Percentiles rank a stretch among this genome's conserved stretches.
These are phyloP conservation scores for Poecilia picta DNA, from an alignment of 2,797 vertebrate genomes.

Conservation along the genomic window DNA sequence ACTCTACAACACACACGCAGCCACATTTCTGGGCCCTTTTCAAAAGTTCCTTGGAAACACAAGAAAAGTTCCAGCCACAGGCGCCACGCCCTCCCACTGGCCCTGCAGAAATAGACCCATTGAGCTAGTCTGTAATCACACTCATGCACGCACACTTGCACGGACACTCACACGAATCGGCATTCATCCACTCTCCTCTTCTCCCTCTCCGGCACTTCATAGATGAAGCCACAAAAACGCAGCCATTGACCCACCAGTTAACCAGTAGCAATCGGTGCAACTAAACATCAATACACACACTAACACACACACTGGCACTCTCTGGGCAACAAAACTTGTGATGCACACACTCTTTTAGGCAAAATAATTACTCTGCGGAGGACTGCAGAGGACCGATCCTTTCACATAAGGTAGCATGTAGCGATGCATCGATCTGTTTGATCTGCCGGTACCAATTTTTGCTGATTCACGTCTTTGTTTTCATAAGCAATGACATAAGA, in stretches of 20 bases:
- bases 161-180: constrained; percentile 27
- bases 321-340: neutral
- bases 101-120: constrained; percentile 76
- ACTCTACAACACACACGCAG: constrained; percentile 50
- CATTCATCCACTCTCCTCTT: constrained; percentile 47
- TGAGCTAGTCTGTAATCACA: constrained; percentile 73
- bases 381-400: constrained; percentile 44
- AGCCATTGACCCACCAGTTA: constrained; percentile 62
- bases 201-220: constrained; percentile 48
- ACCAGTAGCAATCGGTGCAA: constrained; percentile 52
- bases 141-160: constrained; percentile 34
- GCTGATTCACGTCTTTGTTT: neutral
- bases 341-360: neutral
- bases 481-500: neutral
- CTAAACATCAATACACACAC: constrained; percentile 47
- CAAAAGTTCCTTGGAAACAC: constrained; percentile 87
- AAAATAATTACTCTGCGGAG: constrained; percentile 27
- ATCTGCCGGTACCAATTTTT: neutral
- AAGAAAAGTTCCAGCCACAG: constrained; percentile 84
- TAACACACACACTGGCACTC: constrained; percentile 2
- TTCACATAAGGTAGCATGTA: constrained; percentile 48
- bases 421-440: neutral
- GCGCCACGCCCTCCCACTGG: constrained; percentile 80
- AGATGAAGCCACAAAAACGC: constrained; percentile 56
- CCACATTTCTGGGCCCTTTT: constrained; percentile 82